Conservation (phyloP, 2,888 invertebrate genomes). For the Orthosia gracilis region DNA sequence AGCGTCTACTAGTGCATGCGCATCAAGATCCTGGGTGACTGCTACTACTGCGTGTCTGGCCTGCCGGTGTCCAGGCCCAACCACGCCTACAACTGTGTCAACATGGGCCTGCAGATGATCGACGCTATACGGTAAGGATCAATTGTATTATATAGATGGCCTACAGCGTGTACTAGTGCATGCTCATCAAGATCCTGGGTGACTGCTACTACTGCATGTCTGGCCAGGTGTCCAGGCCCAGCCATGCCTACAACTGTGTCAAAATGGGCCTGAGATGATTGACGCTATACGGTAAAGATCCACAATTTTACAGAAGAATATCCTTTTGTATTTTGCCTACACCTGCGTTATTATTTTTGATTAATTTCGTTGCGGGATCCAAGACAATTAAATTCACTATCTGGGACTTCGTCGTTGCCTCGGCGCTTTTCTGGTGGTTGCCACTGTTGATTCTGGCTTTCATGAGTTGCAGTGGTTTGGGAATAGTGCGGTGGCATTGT, state of each 20-base stretch:
- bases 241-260: constrained; percentile 98
- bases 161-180: constrained; percentile 93
- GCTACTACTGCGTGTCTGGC: constrained; percentile 98
- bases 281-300: constrained; percentile 96
- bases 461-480: too few species aligned
- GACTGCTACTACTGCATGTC: constrained; percentile 99
- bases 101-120: constrained; percentile 99
- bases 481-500: too few species aligned
- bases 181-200: constrained; percentile 98
- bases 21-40: constrained; percentile 98
- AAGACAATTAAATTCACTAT: too few species aligned
- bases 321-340: too few species aligned
- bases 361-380: too few species aligned
- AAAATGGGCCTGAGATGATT: constrained; percentile 99
- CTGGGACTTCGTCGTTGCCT: too few species aligned
- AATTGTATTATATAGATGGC: background rate
- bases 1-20: constrained; percentile 95
- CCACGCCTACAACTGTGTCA: constrained; percentile 98
- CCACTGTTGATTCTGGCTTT: too few species aligned
- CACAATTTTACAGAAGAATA: too few species aligned
- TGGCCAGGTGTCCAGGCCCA: constrained; percentile 97
- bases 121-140: constrained; percentile 96
- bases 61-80: constrained; percentile 97
- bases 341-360: too few species aligned
- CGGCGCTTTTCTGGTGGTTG: too few species aligned